phyloP scores from a whole-genome alignment of 2,113 vertebrate genomes.

The Harpagus bidentatus region DNA sequence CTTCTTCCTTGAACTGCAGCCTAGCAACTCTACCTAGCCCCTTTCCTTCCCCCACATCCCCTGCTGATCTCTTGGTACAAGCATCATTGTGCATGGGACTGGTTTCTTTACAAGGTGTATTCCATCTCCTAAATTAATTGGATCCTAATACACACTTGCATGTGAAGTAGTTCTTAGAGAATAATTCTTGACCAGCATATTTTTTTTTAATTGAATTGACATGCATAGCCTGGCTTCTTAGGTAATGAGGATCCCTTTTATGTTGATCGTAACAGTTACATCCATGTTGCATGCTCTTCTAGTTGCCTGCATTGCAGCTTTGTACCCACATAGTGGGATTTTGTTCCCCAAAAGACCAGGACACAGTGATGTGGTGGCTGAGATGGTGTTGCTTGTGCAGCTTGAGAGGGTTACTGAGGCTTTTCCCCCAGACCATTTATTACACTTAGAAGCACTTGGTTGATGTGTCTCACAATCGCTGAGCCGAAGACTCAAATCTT shows the following conservation, averaged over 20 bases:
- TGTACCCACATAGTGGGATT: not conserved
- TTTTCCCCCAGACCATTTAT: not conserved
- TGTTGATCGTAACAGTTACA: fast-evolving
- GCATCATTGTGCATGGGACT: not conserved
- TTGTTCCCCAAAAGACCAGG: not conserved
- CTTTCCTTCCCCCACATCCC: not conserved
- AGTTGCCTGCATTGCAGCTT: not conserved
- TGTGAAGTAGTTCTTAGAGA: not conserved
- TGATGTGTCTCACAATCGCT: not conserved
- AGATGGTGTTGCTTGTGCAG: not conserved
- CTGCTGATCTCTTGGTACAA: not conserved
- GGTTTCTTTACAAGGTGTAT: not conserved
- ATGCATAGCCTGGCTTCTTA: not conserved
- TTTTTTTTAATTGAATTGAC: not conserved
- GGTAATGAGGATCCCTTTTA: not conserved
- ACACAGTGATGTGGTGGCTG: not conserved
- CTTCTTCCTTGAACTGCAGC: not conserved
- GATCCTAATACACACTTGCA: not conserved
- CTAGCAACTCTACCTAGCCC: not conserved
- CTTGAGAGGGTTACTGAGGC: not conserved
- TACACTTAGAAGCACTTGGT: not conserved
- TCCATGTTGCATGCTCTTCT: not conserved
- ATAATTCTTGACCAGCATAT: not conserved
- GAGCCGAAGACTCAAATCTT: not conserved
- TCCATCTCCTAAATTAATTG: not conserved